Conservation (phyloP, 1,140 invertebrate genomes). For the Zaprionus ornatus region DNA sequence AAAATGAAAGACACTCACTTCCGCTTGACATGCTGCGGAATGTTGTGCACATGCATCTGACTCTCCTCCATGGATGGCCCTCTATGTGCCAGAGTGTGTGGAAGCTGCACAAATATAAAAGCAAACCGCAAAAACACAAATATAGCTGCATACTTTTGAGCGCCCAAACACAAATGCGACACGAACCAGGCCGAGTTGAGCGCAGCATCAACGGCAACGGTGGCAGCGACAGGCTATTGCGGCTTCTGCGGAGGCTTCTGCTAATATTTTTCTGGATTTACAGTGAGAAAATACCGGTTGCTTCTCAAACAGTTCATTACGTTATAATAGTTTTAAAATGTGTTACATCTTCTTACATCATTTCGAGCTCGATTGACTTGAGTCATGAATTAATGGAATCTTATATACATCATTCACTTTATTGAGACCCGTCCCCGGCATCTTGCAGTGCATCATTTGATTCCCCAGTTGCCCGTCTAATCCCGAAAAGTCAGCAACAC, state of each 20-base stretch:
- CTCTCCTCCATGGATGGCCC: slow-evolving; percentile 53
- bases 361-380: too few relatives aligned
- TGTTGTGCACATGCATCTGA: slow-evolving; percentile 75
- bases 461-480: slow-evolving; percentile 60
- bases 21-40: slow-evolving; percentile 78
- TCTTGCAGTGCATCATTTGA: slow-evolving; percentile 58
- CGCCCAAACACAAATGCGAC: slow-evolving; percentile 67
- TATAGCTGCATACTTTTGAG: slow-evolving; percentile 77
- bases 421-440: too few relatives aligned
- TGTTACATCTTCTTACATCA: too few relatives aligned
- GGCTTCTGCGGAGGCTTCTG: slow-evolving; percentile 29
- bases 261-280: slow-evolving; percentile 41
- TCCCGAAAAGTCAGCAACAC: slow-evolving; percentile 78
- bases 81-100: slow-evolving; percentile 18
- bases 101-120: slow-evolving; percentile 73
- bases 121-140: slow-evolving; percentile 78
- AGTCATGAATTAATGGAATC: too few relatives aligned
- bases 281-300: not conserved
- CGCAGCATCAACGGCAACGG: slow-evolving; percentile 6
- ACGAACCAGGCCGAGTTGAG: slow-evolving; percentile 28
- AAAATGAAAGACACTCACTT: slow-evolving; percentile 82
- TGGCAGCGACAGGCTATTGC: not conserved
- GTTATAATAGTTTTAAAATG: not conserved
- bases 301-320: not conserved
- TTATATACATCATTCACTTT: too few relatives aligned